A percentile compares a stretch with the other conserved stretches of the same genome.
These are phyloP conservation scores for Pantelozetes paolii DNA, from an alignment of 2,888 invertebrate genomes.

Conservation along the genomic window DNA sequence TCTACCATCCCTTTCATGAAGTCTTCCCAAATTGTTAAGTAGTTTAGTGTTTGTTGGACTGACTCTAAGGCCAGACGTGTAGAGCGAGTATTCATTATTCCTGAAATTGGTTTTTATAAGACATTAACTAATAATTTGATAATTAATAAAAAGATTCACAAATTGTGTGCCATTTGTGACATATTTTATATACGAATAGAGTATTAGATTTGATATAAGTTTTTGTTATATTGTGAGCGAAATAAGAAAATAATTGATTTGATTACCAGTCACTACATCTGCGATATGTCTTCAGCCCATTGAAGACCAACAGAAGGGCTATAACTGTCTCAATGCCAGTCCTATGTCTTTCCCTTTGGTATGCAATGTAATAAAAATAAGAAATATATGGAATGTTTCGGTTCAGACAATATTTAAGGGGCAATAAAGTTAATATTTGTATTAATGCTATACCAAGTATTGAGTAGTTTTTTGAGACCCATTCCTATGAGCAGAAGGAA, in stretches of 20 bases:
- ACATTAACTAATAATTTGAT: background rate
- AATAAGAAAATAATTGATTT: background rate
- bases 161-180: background rate
- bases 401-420: background rate
- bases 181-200: constrained; percentile 6
- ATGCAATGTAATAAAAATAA: background rate
- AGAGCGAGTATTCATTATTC: constrained; percentile 51
- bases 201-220: background rate
- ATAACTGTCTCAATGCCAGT: constrained; percentile 20
- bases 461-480: constrained; percentile 45
- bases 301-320: constrained; percentile 22
- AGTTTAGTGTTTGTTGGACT: constrained; percentile 53
- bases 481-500: constrained; percentile 53
- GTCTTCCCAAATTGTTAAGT: constrained; percentile 55
- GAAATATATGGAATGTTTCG: constrained; percentile 9
- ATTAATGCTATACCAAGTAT: constrained; percentile 1
- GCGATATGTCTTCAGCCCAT: constrained; percentile 25
- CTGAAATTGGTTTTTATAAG: constrained; percentile 37
- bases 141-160: background rate
- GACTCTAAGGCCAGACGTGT: constrained; percentile 52
- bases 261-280: constrained; percentile 33
- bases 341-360: constrained; percentile 19
- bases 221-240: background rate
- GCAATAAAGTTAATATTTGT: constrained; percentile 11
- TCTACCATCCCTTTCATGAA: constrained; percentile 49